phyloP scores from a whole-genome alignment of 2,888 invertebrate genomes.

The Germaria angustata region DNA sequence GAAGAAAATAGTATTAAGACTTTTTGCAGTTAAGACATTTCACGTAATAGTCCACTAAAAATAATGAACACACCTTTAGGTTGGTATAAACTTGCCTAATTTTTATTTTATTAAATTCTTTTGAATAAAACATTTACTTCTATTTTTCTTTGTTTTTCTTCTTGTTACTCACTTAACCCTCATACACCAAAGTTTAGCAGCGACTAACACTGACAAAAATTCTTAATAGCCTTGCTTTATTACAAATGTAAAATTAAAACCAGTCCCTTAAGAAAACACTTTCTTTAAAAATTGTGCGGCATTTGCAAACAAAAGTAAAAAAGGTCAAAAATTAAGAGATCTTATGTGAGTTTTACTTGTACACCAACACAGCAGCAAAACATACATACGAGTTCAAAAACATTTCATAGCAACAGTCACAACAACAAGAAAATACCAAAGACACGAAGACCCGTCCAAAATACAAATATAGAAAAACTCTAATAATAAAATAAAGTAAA shows the following conservation, averaged over 20 bases:
- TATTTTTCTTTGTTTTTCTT: conserved; percentile 41
- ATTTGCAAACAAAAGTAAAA: background rate
- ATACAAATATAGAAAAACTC: conserved; percentile 17
- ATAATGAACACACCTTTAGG: conserved; percentile 38
- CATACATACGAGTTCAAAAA: conserved; percentile 53
- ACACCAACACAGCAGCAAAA: conserved; percentile 13
- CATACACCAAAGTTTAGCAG: conserved; percentile 40
- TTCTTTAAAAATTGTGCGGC: background rate
- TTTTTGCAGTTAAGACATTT: conserved; percentile 43
- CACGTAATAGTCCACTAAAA: conserved; percentile 20
- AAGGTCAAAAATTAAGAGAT: background rate
- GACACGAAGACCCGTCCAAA: conserved; percentile 77
- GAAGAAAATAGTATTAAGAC: conserved; percentile 58
- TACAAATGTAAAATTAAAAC: background rate
- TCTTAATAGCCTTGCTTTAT: conserved; percentile 19
- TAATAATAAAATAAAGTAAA: conserved; percentile 27
- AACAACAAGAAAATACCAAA: conserved; percentile 45
- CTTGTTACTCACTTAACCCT: conserved; percentile 11
- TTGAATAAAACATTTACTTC: background rate
- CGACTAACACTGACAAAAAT: conserved; percentile 19
- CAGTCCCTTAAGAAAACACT: background rate
- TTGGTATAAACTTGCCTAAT: conserved; percentile 25
- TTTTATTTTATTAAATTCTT: too few relatives aligned
- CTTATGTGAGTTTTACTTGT: conserved; percentile 34
- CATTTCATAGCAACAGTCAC: conserved; percentile 21